A percentile compares a stretch with the other conserved stretches of the same genome.
These are phyloP conservation scores for Erythrocebus patas DNA, from an alignment of 2,113 vertebrate genomes.

Conservation along the genomic window DNA sequence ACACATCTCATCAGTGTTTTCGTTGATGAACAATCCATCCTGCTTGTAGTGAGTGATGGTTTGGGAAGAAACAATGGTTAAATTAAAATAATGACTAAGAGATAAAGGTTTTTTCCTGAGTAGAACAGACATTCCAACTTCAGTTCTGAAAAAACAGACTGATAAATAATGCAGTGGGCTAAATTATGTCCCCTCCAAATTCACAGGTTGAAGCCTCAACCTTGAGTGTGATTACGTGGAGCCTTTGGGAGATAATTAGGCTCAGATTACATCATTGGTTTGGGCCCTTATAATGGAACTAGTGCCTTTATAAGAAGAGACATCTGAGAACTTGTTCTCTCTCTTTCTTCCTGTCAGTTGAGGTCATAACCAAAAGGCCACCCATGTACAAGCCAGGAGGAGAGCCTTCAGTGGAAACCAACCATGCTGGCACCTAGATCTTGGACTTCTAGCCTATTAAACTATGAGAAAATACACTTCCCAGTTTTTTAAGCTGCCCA, in stretches of 20 bases:
- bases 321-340: background rate
- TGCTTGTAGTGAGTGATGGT: background rate
- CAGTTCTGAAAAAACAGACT: background rate
- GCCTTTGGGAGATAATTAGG: background rate
- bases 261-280: background rate
- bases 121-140: background rate
- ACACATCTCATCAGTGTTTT: no score
- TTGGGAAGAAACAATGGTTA: background rate
- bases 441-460: background rate
- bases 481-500: background rate
- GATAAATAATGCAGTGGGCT: background rate
- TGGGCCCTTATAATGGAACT: background rate
- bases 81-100: background rate
- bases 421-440: no score
- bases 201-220: background rate
- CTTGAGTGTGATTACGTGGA: rapidly evolving
- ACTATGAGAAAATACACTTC: background rate
- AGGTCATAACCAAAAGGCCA: background rate
- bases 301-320: background rate
- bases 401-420: background rate
- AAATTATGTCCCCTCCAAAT: no score
- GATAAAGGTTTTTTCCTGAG: background rate
- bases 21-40: background rate
- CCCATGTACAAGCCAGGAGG: background rate
- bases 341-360: background rate